Evolutionary conservation across 2,113 vertebrate genomes (phyloP).

Genomic region (Mormyrus lacerda): DNA sequence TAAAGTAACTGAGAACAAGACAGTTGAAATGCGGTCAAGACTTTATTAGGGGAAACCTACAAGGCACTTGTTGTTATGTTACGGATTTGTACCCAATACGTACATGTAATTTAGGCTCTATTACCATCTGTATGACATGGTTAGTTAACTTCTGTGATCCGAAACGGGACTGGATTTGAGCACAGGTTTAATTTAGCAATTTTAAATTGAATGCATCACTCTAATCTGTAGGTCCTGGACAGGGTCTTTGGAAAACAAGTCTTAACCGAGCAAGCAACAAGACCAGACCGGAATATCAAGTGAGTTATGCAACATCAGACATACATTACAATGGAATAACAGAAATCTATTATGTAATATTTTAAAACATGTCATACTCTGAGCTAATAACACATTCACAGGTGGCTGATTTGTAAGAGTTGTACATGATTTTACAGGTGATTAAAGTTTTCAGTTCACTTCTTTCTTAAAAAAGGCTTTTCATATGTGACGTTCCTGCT

Average conservation of each 20-base stretch:
- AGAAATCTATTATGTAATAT: constrained; percentile 12
- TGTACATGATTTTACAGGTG: not conserved
- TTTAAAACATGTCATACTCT: constrained; percentile 1
- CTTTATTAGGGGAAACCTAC: constrained; percentile 16
- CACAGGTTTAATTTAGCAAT: not conserved
- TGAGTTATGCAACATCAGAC: constrained; percentile 2
- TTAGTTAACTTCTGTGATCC: not conserved
- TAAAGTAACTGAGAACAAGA: constrained; percentile 5
- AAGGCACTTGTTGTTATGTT: constrained; percentile 7
- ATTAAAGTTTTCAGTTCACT: not conserved
- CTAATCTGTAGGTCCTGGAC: not conserved
- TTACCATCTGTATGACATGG: not conserved
- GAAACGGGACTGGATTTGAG: not conserved
- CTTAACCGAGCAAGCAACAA: constrained; percentile 2
- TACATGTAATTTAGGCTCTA: not conserved
- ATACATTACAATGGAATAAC: constrained; percentile 15
- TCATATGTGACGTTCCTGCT: not conserved
- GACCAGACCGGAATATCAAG: not conserved
- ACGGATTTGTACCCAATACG: not conserved
- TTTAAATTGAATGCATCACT: not conserved
- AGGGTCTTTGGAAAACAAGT: not conserved
- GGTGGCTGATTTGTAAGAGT: not conserved
- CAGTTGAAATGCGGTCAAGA: not conserved
- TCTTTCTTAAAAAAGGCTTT: not conserved
- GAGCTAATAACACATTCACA: constrained; percentile 17